Evolutionary conservation across 2,797 vertebrate species (phyloP).

Genomic region (Hydrophis major): DNA sequence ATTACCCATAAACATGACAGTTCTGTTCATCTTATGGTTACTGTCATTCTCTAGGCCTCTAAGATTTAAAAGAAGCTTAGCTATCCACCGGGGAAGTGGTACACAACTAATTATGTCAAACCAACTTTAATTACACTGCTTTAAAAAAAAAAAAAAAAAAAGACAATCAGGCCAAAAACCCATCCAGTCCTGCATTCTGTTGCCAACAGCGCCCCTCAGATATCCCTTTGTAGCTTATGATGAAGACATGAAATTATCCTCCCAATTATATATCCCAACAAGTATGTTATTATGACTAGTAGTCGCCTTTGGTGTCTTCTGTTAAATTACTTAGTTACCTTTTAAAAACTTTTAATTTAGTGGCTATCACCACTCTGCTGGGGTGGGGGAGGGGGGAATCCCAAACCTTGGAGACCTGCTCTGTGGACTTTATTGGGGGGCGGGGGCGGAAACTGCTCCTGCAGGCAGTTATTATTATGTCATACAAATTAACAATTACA

Average conservation of each 20-base stretch:
- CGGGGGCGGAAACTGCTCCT: too few relatives aligned
- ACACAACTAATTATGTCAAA: constrained; percentile 4
- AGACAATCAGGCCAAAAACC: neutral
- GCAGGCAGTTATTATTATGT: neutral
- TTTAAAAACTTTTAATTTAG: neutral
- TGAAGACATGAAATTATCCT: neutral
- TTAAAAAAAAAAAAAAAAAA: constrained; percentile 16
- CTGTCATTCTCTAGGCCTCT: neutral
- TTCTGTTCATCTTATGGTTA: neutral
- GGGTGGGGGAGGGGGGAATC: too few relatives aligned
- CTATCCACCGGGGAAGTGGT: neutral
- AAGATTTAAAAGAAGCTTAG: neutral
- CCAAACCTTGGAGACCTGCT: neutral
- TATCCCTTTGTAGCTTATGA: neutral
- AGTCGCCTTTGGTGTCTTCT: neutral
- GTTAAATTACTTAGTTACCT: neutral
- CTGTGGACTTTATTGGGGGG: neutral
- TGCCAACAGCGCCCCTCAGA: neutral
- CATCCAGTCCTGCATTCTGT: neutral
- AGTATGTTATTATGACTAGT: neutral
- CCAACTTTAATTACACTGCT: constrained; percentile 22
- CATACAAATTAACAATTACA: neutral
- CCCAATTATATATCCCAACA: neutral
- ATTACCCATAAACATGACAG: neutral
- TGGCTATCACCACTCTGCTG: neutral